These are phyloP conservation scores for Neolamprologus tretocephalus DNA, from an alignment of 2,113 vertebrate genomes.

Conservation along the genomic window DNA sequence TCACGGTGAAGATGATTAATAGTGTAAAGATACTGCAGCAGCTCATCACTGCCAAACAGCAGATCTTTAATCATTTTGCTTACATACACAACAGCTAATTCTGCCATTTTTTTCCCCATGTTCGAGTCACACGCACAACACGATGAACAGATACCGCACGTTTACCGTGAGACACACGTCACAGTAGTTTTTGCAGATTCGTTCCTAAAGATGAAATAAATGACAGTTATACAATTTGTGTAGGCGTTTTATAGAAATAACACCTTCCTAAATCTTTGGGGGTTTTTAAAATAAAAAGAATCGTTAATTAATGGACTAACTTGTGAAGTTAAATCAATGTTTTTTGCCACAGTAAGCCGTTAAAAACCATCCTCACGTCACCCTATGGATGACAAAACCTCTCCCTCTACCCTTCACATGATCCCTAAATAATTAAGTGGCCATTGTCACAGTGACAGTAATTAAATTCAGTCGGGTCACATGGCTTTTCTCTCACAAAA, in stretches of 20 bases:
- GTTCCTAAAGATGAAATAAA: background rate
- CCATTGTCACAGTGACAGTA: background rate
- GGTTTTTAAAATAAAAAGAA: background rate
- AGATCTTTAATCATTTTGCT: conserved; percentile 6
- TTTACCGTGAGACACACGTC: background rate
- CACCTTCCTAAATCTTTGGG: background rate
- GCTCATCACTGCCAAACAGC: conserved; percentile 30
- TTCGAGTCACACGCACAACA: background rate
- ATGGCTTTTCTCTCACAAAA: background rate
- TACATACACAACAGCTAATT: background rate
- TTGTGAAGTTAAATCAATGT: background rate
- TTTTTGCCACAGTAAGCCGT: background rate
- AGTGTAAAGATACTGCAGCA: conserved; percentile 43
- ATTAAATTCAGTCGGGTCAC: background rate
- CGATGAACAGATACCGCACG: background rate
- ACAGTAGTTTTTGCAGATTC: background rate
- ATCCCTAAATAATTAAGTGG: background rate
- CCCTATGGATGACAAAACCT: background rate
- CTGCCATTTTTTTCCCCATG: background rate
- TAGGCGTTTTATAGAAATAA: background rate
- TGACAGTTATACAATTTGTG: background rate
- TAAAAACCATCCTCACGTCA: background rate
- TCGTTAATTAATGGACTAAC: background rate
- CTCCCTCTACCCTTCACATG: background rate
- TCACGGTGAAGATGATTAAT: conserved; percentile 55